Evolutionary conservation across 35 echinoderm and acorn worm species (phyloP).

Genomic region (Apostichopus japonicus): DNA sequence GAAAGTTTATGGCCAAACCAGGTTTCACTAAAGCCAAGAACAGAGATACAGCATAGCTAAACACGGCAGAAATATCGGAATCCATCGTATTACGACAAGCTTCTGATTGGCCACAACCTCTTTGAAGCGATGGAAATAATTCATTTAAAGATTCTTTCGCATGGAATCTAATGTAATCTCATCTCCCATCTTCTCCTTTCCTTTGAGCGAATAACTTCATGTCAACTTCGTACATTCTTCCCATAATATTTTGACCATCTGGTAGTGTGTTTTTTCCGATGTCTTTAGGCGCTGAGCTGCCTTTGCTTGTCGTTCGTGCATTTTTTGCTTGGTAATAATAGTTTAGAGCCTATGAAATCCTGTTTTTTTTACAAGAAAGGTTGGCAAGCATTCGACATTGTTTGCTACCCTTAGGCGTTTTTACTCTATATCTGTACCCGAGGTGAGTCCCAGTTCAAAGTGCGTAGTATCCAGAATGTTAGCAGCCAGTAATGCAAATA

Average conservation of each 20-base stretch:
- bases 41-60: not conserved
- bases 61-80: conserved; percentile 11
- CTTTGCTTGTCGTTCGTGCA: not conserved
- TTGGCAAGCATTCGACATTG: not conserved
- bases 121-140: not conserved
- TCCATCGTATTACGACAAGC: conserved; percentile 3
- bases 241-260: not conserved
- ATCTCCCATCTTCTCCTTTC: not conserved
- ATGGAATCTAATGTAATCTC: conserved; percentile 17
- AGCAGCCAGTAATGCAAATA: no score
- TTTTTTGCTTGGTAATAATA: conserved; percentile 22
- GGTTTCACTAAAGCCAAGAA: no score
- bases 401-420: not conserved
- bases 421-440: not conserved
- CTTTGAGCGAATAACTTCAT: not conserved
- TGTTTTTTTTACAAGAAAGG: conserved; percentile 7
- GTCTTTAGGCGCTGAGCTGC: not conserved
- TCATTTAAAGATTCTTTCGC: conserved; percentile 21
- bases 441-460: no score
- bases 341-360: not conserved
- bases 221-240: not conserved
- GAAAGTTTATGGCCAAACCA: no score
- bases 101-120: not conserved
- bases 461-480: no score
- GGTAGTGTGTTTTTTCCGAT: conserved; percentile 25